These are phyloP conservation scores for Phrynocephalus forsythii DNA, from an alignment of 2,797 vertebrate species.

Conservation along the genomic window DNA sequence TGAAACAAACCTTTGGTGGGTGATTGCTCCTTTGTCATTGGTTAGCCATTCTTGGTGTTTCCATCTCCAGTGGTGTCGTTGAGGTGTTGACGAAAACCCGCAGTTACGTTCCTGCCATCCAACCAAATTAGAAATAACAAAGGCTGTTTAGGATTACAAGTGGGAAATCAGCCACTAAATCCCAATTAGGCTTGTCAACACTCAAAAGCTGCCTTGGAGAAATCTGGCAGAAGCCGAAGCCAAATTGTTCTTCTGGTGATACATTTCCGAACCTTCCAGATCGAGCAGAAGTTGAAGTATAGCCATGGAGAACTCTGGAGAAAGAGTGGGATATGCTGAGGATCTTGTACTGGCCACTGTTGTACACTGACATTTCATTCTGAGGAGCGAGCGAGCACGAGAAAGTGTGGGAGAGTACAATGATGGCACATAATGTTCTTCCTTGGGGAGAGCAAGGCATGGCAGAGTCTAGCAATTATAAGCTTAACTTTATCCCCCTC, in stretches of 20 bases:
- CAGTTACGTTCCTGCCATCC: neutral
- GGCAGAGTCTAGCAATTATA: neutral
- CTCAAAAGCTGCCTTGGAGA: neutral
- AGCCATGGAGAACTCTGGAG: neutral
- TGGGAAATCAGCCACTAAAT: neutral
- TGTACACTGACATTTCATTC: neutral
- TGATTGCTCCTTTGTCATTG: neutral
- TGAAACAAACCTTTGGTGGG: neutral
- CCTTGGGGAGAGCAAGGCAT: neutral
- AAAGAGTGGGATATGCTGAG: neutral
- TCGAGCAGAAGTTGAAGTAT: neutral
- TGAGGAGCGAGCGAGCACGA: neutral
- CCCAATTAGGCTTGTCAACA: neutral
- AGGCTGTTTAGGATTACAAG: slow-evolving; percentile 2
- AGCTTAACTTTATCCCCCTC: neutral
- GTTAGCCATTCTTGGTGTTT: slow-evolving; percentile 26
- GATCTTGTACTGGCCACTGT: too few species aligned
- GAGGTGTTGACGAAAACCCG: slow-evolving; percentile 17
- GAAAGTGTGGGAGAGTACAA: neutral
- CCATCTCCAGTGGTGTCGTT: neutral
- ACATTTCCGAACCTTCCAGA: neutral
- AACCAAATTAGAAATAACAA: slow-evolving; percentile 19
- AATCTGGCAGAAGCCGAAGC: neutral
- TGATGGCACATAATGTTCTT: neutral
- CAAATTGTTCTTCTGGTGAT: neutral